A percentile compares a stretch with the other conserved stretches of the same genome.
phyloP scores from a whole-genome alignment of 1,140 invertebrate species.

The Chymomyza costata region DNA sequence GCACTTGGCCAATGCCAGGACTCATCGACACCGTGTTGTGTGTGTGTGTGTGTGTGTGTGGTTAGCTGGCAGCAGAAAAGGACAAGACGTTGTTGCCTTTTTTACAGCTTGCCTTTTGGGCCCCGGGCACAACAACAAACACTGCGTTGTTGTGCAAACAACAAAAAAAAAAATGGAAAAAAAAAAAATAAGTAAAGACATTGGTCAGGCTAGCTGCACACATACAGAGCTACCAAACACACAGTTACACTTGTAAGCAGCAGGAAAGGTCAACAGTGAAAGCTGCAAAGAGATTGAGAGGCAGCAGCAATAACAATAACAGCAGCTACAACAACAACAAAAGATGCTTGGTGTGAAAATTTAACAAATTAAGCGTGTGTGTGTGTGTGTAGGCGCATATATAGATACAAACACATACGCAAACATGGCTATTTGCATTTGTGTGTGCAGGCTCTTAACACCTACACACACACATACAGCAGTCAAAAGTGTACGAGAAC shows the following conservation, averaged over 20 bases:
- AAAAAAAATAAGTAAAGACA: background rate
- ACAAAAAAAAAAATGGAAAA: constrained; percentile 24
- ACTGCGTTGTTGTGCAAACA: constrained; percentile 27
- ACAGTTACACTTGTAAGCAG: constrained; percentile 21
- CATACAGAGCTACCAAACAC: constrained; percentile 10
- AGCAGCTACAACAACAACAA: constrained; percentile 37
- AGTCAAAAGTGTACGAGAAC: too few species aligned
- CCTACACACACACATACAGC: too few species aligned
- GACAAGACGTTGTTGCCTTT: constrained; percentile 59
- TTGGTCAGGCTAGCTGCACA: too few species aligned
- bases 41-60: constrained; percentile 4
- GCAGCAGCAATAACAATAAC: constrained; percentile 25
- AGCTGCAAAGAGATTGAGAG: too few species aligned
- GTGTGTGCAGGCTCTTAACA: too few species aligned
- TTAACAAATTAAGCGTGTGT: constrained; percentile 63
- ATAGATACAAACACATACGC: too few species aligned
- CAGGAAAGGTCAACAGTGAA: constrained; percentile 60
- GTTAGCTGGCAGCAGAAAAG: constrained; percentile 20
- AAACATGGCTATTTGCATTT: too few species aligned
- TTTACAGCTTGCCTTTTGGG: constrained; percentile 39
- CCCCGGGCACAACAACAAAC: constrained; percentile 27
- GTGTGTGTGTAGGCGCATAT: background rate
- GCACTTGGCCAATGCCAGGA: constrained; percentile 11
- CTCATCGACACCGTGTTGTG: constrained; percentile 24
- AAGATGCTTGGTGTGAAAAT: constrained; percentile 62